Evolutionary conservation across 1,140 invertebrate species (phyloP), one percentile per base, ranked within the genome.

Genomic region (Propsilocerus akamusi): DNA sequence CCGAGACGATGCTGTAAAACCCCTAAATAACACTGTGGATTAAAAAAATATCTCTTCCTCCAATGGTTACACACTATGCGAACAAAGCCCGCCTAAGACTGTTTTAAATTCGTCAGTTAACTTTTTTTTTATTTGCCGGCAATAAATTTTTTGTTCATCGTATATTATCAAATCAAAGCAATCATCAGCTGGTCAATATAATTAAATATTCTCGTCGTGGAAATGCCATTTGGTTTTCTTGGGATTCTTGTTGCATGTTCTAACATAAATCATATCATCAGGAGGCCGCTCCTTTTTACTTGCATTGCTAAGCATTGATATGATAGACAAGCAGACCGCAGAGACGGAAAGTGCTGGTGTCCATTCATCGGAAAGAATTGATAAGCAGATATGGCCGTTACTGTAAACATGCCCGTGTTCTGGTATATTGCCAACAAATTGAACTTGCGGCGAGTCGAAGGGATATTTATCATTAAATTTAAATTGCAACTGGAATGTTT

Each of bases 211-310:
- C 75, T 72, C 70, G 91, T 87, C 93, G 69, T 97, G 92, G 74
- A 97, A 97, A 89, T 89, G 97, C 94, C 94, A 97, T 72, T 93
- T 92, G 53, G 93, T 98, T 73, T 97, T 96, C 74, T 96, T 97
- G 60, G 95, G 94, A 74, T 96, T 97, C 75, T 97, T 97, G 68
- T 83, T 94, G 72, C 94, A 97, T 5, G 93, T 97, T 74, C 90
- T 93, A n/a, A 97, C 90, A 69, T 98, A 98, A 66, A 95, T 81
- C 25, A 87, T 81, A 72, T 97, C 93, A 64, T 96, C 91, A 32
- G 87, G 84, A 56, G 92, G 91, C 63, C 90, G 79, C 76, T 94
- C 94, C 76, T 89, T 89, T 68, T 88, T 85, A 75, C 93, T 96
- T 73, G 92, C 97, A 70, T 89, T 94, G 69, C 90, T 94, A 51